phyloP scores from a whole-genome alignment of 2,797 vertebrate genomes.

The Chrysocyon brachyurus region DNA sequence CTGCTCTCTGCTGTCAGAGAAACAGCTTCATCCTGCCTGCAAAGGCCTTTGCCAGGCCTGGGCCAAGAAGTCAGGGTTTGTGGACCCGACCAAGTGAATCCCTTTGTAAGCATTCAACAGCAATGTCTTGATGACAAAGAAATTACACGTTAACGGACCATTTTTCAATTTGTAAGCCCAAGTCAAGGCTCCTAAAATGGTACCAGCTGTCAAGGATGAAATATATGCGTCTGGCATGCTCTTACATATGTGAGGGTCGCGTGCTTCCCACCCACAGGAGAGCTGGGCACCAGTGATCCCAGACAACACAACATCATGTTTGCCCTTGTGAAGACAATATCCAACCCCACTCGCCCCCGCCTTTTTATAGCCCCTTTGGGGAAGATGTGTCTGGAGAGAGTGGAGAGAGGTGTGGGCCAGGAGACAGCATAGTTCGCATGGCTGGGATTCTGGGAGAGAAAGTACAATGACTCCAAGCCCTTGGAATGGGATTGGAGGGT shows the following conservation, averaged over 20 bases:
- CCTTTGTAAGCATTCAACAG: slow-evolving; percentile 77
- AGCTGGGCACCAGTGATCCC: fast-evolving
- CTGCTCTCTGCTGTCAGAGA: slow-evolving; percentile 45
- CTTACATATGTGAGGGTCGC: background rate
- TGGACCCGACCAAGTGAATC: slow-evolving; percentile 55
- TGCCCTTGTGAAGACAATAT: slow-evolving; percentile 68
- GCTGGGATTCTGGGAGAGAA: background rate
- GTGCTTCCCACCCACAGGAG: background rate
- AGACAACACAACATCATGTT: background rate
- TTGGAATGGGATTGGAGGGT: background rate
- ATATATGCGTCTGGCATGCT: slow-evolving; percentile 19
- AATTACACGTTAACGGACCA: slow-evolving; percentile 78
- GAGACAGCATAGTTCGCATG: slow-evolving; percentile 50
- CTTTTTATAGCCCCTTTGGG: slow-evolving; percentile 83
- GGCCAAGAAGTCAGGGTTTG: background rate
- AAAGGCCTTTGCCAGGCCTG: slow-evolving; percentile 48
- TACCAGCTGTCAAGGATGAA: slow-evolving; percentile 83
- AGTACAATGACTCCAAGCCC: background rate
- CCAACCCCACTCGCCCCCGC: background rate
- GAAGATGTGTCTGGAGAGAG: slow-evolving; percentile 81
- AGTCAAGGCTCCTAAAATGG: slow-evolving; percentile 80
- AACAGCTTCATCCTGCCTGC: slow-evolving; percentile 62
- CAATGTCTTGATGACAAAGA: slow-evolving; percentile 69
- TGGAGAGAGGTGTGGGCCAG: slow-evolving; percentile 72
- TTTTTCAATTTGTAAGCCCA: slow-evolving; percentile 79